Base-by-base conservation (phyloP, 2,888 invertebrate genomes). In the Drosophila parthenogenetica region DNA sequence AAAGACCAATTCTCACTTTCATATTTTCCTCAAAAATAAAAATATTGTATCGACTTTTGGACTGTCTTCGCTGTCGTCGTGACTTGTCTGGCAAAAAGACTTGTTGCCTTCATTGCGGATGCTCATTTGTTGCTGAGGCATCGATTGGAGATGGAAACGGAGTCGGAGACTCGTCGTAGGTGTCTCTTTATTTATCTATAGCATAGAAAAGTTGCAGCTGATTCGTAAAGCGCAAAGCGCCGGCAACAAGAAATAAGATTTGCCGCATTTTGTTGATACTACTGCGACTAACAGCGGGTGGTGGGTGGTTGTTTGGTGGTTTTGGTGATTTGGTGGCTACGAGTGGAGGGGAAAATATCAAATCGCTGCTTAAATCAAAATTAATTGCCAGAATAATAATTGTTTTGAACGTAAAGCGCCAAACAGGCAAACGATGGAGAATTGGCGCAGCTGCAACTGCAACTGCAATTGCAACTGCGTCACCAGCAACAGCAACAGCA, bases 321-420 rank as follows among this genome's bases (percentile, higher is more conserved):
- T 62, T 72, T 16, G 55, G 22, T 42, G 3, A 3, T 54, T 45
- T 66, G 29, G 45, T 72, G 51, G 61, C 4, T 19, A 25, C 45
- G 62, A 55, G 45, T 73, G 61, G 65, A 68, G 73, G 57, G 69
- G 77, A 84, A 29, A 86, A 80, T 86, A 86, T 87, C 83, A 86
- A 85, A 86, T 86, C 85, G 88, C 79, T 86, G 85, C 86, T 87
- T 87, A 86, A 89, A 89, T 89, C 89, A 86, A 89, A 89, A 89
- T 90, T 89, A 89, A 89, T 89, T 89, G 90, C 89, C 84, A 86
- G 90, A 87, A 90, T 90, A 89, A 89, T 89, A 90, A 89, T 90
- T 89, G 87, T 89, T 89, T 78, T 77, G 85, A 81, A 83, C 81
- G 78, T 77, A 87, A 78, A 81, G 83, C 88, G 81, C 69, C 72